Base-by-base conservation (phyloP, 2,797 vertebrate genomes). In the Eurystomus glaucurus region DNA sequence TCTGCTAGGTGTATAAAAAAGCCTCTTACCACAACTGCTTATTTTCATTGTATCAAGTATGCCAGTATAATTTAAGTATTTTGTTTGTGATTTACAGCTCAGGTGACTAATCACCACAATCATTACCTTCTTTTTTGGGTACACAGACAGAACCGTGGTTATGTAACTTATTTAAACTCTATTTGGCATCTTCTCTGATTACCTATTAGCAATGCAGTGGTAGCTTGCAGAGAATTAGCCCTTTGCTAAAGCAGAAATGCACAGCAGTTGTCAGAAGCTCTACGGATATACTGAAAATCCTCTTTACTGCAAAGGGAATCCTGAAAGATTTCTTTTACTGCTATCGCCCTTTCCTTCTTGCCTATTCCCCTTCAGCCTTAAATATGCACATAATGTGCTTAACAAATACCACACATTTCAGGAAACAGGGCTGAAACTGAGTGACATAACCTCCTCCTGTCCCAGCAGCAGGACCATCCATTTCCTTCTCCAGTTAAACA, bases 141-240 rank as follows among this genome's bases (percentile, higher is more conserved):
- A 95, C 51, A 89, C 43, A 95, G 55, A 81, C 26, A 84, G 45
- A 95, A 88, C 21, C 81, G 81, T 41, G n/a, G 70, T 96, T 97
- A 91, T 18, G 22, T 77, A 96, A 96, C 39, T 93, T 88, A 71
- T 54, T 85, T 86, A 41, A 92, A 88, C 52, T 51, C 64, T 93
- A 87, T 76, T 54, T 90, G 79, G 60, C 58, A 94, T 74, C 45
- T 83, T 91, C 60, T 74, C 0, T 50, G 58, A 76, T 88, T 85
- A 80, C 43, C 60, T 87, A 69, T 69, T 76, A 87, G 81, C 70
- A 81, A 68, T 1, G 37, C 57, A 82, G 55, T 41, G 18, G 55
- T 31, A 81, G 37, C 64, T 75, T 71, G 43, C 61, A 82, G 28
- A 83, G 68, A 76, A 74, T 61, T 68, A 81, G 28, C 31, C 43